Evolutionary conservation across 37 sponge, comb jelly and placozoan species (phyloP), one percentile per base, ranked within the genome.

Genomic region (Cliona cf. orientalis): DNA sequence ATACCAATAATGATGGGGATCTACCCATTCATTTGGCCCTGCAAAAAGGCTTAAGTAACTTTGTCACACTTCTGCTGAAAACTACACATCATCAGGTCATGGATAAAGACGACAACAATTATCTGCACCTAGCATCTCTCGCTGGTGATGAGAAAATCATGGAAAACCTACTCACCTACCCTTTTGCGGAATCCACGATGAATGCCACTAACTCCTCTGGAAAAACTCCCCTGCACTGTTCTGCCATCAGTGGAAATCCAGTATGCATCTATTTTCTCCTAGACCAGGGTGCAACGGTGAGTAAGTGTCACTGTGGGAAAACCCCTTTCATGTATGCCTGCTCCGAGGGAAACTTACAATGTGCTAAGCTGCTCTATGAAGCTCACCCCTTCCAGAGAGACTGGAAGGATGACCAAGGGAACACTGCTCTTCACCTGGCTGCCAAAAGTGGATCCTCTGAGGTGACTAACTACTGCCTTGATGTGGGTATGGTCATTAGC

Each of bases 371-470:
- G 6, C 77, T 93, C 45, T 70, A 77, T 60, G 61, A 72, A 26
- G 71, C 85, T 1, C 80, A 84, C 71, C 80, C 85, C 5, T 90
- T 87, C 75, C 85, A 89, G 39, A 83, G 58, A 39, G 65, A 93
- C 58, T 86, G 76, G 86, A 34, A 65, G 2, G 43, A 73, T 34
- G 26, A 80, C 55, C 44, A 73, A 22, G 93, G 96, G 12, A 71
- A 90, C 66, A 87, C 84, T 41, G 79, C 88, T 39, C 86, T 96
- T 17, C 96, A 96, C 68, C 32, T 87, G 1, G 96, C 93, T 21
- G 93, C 78, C 5, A 44, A 25, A 19, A 61, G 82, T 29, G 83
- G 86, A 14, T 78, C 79, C 38, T 31, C 88, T 31, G 63, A 46
- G 31, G 66, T 71, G 1, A 78, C 93, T 9, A 14, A 33, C n/a